Evolutionary conservation across 1,140 invertebrate genomes (phyloP).

Genomic region (Sinonovacula constricta): DNA sequence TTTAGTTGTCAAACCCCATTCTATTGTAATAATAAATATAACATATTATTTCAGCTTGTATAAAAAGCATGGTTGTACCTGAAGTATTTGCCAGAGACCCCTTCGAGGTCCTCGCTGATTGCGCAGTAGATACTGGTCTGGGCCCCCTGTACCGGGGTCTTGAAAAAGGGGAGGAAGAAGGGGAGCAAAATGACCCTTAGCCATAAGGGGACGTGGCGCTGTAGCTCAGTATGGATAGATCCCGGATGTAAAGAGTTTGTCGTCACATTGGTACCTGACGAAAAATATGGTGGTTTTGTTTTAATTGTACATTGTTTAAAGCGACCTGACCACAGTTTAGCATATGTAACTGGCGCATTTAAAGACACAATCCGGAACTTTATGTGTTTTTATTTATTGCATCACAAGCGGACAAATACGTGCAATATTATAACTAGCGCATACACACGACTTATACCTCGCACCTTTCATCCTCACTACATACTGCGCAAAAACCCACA

Average conservation of each 20-base stretch:
- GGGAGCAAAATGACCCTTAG: not conserved
- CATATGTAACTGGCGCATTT: not conserved
- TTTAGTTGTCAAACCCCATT: too few species aligned
- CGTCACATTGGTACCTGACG: slow-evolving; percentile 37
- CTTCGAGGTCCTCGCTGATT: slow-evolving; percentile 84
- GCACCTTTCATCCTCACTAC: too few species aligned
- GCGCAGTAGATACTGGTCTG: slow-evolving; percentile 77
- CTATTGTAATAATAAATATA: too few species aligned
- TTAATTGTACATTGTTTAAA: too few species aligned
- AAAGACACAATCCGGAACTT: not conserved
- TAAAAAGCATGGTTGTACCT: slow-evolving; percentile 56
- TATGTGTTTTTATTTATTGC: too few species aligned
- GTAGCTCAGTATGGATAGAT: slow-evolving; percentile 27
- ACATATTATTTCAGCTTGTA: too few species aligned
- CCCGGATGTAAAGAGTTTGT: slow-evolving; percentile 45
- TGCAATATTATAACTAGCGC: not conserved
- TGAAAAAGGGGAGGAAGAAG: slow-evolving; percentile 15
- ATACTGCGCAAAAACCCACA: too few species aligned
- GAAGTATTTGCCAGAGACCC: slow-evolving; percentile 89
- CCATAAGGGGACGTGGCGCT: not conserved
- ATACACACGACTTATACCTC: not conserved
- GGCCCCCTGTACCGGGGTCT: slow-evolving; percentile 61
- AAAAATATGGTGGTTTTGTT: not conserved
- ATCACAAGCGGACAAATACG: not conserved
- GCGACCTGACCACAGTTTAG: not conserved